A percentile compares a stretch with the other conserved stretches of the same genome.
Evolutionary conservation across 2,113 vertebrate genomes (phyloP).

Genomic region (Xenopus borealis): DNA sequence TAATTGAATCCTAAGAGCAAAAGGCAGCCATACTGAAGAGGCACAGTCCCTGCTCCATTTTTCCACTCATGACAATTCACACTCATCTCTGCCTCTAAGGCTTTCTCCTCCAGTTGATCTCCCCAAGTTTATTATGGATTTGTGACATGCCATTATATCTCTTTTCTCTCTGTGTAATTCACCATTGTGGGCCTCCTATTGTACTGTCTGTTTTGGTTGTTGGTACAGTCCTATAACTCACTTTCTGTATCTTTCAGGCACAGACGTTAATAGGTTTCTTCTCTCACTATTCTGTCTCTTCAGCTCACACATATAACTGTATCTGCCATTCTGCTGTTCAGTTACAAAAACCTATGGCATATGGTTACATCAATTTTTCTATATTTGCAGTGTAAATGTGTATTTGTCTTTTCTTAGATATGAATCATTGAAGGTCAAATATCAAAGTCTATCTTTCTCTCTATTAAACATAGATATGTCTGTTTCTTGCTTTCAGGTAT

Average conservation of each 20-base stretch:
- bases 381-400: too few species aligned
- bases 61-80: conserved; percentile 19
- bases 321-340: background rate
- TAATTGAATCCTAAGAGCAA: conserved; percentile 39
- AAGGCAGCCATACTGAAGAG: conserved; percentile 15
- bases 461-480: too few species aligned
- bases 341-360: too few species aligned
- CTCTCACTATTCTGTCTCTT: background rate
- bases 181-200: background rate
- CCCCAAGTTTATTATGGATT: background rate
- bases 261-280: background rate
- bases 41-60: background rate
- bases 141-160: background rate
- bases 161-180: background rate
- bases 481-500: too few species aligned
- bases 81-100: conserved; percentile 9
- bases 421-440: too few species aligned
- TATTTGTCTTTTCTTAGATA: too few species aligned
- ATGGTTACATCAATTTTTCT: too few species aligned
- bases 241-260: background rate
- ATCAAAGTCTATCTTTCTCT: too few species aligned
- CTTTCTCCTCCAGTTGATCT: conserved; percentile 25
- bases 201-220: background rate
- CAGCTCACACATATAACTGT: background rate
- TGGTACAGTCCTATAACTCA: background rate